Base-by-base conservation (phyloP, 2,888 invertebrate genomes). In the Celastrina argiolus region DNA sequence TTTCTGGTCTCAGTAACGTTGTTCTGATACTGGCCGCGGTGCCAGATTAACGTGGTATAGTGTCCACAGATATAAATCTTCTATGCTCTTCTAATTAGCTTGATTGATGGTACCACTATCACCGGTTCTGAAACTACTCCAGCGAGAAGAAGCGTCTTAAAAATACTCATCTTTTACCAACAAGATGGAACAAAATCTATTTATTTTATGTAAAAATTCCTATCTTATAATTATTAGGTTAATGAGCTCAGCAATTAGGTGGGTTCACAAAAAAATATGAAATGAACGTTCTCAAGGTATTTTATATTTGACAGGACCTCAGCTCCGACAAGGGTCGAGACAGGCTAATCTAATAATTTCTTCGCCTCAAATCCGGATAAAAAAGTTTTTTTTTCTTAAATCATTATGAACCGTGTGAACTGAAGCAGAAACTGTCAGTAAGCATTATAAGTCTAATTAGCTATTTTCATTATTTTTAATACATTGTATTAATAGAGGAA, bases 221-320 rank as follows among this genome's bases (percentile, higher is more conserved):
- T 36, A 12, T 51, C 22, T 0, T 51, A 51, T 51, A 51, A 51
- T 51, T 51, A 14, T 51, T 22, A 51, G 5, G 51, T 26, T 51
- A 51, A 51, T 51, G 51, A 51, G 12, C 51, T 14, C 31, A 8
- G 28, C 28, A 58, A 58, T 58, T 58, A 58, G 8, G 28, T 58
- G 2, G 58, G 8, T 18, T 58, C 56, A 58, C 28, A 58, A 58
- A 51, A 58, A n/a, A 61, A 39, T 61, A 61, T 18, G 22, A 36
- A 61, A 61, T 61, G 39, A 61, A 61, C 61, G 61, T 61, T 36
- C 61, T 18, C 14, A 14, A 18, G 61, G 39, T 61, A 12, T 61
- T 39, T 59, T 34, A 58, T 58, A 39, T 39, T 36, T 61, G 61
- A 61, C 61, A 61, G 61, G 18, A 31, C 59, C 36, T 59, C 22